These are phyloP conservation scores for Coendou prehensilis DNA, from an alignment of 2,797 vertebrate species.

Conservation along the genomic window DNA sequence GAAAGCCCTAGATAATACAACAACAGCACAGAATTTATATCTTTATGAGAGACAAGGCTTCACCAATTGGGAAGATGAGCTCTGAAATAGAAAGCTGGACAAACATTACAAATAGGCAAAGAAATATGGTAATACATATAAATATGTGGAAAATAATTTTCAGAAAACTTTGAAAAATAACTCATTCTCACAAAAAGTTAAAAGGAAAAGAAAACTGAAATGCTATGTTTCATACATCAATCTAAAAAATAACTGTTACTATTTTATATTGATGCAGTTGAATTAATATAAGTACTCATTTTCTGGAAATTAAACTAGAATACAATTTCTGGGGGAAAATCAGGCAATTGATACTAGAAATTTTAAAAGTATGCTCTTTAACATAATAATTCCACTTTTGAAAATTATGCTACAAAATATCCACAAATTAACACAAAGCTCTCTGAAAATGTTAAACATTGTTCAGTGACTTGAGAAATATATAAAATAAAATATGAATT, in stretches of 20 bases:
- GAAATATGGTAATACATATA: background rate
- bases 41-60: background rate
- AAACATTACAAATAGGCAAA: conserved; percentile 29
- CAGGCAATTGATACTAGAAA: background rate
- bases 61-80: background rate
- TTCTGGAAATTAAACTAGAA: conserved; percentile 57
- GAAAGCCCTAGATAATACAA: background rate
- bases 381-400: background rate
- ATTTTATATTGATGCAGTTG: background rate
- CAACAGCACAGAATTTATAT: background rate
- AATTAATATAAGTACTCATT: conserved; percentile 40
- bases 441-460: background rate
- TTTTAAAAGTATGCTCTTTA: background rate
- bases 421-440: background rate
- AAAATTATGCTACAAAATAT: background rate
- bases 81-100: conserved; percentile 32
- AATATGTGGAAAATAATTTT: background rate
- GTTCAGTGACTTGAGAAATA: background rate
- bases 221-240: background rate
- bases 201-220: conserved; percentile 22
- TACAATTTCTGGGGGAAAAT: conserved; percentile 43
- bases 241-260: background rate
- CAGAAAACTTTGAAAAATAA: background rate
- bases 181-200: conserved; percentile 52
- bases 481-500: conserved; percentile 32